phyloP scores from a whole-genome alignment of 2,888 invertebrate genomes.

The Blera fallax region DNA sequence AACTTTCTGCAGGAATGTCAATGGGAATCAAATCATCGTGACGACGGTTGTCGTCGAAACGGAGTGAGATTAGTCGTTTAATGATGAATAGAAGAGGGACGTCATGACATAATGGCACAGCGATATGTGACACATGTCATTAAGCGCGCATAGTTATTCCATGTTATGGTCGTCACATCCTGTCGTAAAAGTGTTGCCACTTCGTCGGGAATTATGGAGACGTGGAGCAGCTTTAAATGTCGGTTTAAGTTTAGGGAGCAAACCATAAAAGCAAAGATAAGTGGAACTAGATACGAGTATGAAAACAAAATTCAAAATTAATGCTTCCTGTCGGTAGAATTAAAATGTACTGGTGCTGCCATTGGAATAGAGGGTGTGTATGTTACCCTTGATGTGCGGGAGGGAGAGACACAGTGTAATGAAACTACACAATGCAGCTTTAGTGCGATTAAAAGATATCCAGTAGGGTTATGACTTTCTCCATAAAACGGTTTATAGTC shows the following conservation, averaged over 20 bases:
- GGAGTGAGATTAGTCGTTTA: constrained; percentile 38
- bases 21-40: constrained; percentile 24
- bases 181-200: constrained; percentile 52
- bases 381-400: too few species aligned
- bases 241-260: not conserved
- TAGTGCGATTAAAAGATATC: constrained; percentile 29
- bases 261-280: constrained; percentile 32
- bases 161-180: constrained; percentile 57
- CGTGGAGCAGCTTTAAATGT: not conserved
- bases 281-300: not conserved
- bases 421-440: constrained; percentile 38
- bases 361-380: not conserved
- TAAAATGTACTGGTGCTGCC: constrained; percentile 29
- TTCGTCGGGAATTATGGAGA: not conserved
- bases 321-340: constrained; percentile 37
- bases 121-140: constrained; percentile 31
- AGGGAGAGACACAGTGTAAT: not conserved
- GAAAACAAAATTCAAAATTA: constrained; percentile 35
- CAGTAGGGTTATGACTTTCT: not conserved
- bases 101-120: constrained; percentile 12
- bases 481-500: constrained; percentile 23
- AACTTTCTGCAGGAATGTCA: constrained; percentile 1
- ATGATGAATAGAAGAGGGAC: not conserved
- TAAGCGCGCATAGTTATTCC: constrained; percentile 30
- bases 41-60: not conserved